Evolutionary conservation across 1,140 invertebrate species (phyloP).

Genomic region (Catajapyx aquilonaris): DNA sequence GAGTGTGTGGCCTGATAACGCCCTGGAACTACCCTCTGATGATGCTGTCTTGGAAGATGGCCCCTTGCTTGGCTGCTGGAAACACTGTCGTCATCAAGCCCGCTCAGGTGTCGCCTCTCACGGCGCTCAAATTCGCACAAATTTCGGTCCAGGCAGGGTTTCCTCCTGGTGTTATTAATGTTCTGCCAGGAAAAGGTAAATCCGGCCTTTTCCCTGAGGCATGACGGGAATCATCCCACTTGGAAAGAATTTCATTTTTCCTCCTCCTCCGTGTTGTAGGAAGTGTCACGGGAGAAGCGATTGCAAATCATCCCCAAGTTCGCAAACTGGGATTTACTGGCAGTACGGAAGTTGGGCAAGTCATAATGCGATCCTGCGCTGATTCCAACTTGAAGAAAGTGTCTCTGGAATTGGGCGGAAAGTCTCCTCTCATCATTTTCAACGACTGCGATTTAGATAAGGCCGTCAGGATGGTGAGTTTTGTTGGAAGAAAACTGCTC

Average conservation of each 20-base stretch:
- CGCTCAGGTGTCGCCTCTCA: conserved; percentile 61
- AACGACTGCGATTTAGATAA: conserved; percentile 82
- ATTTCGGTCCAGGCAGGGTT: conserved; percentile 66
- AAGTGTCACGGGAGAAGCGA: conserved; percentile 51
- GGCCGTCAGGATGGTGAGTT: conserved; percentile 65
- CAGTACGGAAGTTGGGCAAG: conserved; percentile 67
- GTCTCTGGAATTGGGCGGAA: conserved; percentile 82
- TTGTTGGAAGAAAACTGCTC: no score
- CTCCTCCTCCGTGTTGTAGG: conserved; percentile 18
- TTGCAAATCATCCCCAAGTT: conserved; percentile 61
- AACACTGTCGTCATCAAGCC: conserved; percentile 43
- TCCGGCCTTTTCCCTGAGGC: background rate
- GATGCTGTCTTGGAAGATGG: conserved; percentile 32
- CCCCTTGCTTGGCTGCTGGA: conserved; percentile 36
- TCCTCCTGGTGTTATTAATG: conserved; percentile 85
- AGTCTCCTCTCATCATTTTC: conserved; percentile 85
- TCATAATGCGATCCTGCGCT: conserved; percentile 74
- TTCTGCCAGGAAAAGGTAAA: conserved; percentile 57
- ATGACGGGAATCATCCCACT: background rate
- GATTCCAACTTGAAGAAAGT: conserved; percentile 81
- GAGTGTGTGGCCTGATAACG: conserved; percentile 36
- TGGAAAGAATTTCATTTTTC: background rate
- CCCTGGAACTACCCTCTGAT: conserved; percentile 37
- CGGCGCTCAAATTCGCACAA: conserved; percentile 85
- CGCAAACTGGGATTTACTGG: conserved; percentile 89